phyloP scores from a whole-genome alignment of 2,113 vertebrate genomes.

The Pteruthius melanotis region DNA sequence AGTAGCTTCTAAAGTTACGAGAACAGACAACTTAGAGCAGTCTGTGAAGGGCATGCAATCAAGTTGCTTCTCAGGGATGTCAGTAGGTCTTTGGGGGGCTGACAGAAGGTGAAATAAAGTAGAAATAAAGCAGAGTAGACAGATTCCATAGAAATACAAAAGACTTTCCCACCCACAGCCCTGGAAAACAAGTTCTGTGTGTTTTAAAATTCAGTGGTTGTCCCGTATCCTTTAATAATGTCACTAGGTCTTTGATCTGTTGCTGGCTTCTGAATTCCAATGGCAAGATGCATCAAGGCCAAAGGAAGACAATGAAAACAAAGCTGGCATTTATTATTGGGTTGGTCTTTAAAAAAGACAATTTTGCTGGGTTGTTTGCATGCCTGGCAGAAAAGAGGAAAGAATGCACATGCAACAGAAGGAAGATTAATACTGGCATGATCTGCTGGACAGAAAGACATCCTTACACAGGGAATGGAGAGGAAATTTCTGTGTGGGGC shows the following conservation, averaged over 20 bases:
- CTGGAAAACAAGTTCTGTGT: not conserved
- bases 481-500: not conserved
- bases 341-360: not conserved
- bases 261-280: conserved; percentile 12
- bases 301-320: not conserved
- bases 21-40: not conserved
- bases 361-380: not conserved
- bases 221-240: conserved; percentile 1
- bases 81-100: not conserved
- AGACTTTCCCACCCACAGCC: not conserved
- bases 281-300: not conserved
- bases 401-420: not conserved
- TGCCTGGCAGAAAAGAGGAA: not conserved
- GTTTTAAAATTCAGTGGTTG: conserved; percentile 8
- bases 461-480: not conserved
- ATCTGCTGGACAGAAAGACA: not conserved
- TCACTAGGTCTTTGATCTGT: conserved; percentile 3
- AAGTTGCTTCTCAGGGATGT: not conserved
- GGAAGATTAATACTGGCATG: not conserved
- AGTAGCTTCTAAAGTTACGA: not conserved
- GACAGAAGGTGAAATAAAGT: conserved; percentile 7
- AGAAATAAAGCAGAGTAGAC: not conserved
- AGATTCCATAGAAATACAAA: not conserved
- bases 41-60: not conserved
- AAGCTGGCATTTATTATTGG: not conserved